Percentiles rank a stretch among this genome's conserved stretches.
Conservation (phyloP, 2,113 vertebrate genomes). For the Bombycilla garrulus region DNA sequence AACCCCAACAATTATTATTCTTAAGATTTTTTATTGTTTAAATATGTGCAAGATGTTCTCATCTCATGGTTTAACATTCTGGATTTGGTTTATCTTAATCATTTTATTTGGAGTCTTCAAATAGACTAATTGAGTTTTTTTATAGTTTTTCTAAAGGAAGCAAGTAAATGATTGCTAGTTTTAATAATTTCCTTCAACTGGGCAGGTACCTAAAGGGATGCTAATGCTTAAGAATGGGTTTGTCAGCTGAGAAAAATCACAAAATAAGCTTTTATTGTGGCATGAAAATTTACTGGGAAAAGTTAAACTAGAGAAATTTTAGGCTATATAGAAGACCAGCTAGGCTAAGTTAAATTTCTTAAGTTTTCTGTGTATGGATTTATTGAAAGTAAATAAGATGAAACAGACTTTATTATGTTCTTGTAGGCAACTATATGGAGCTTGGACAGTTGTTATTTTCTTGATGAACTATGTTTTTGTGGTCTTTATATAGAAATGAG, state of each 20-base stretch:
- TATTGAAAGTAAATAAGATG: neutral
- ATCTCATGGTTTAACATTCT: neutral
- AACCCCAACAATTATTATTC: neutral
- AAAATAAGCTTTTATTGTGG: constrained; percentile 7
- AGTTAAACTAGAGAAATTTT: neutral
- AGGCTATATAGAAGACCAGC: neutral
- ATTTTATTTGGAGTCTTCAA: neutral
- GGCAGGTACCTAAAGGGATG: neutral
- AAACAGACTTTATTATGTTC: neutral
- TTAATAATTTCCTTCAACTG: neutral
- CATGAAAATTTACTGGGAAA: neutral
- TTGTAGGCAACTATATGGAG: neutral
- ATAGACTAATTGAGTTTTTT: neutral
- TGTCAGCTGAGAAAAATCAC: neutral
- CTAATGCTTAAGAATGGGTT: neutral
- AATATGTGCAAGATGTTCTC: neutral
- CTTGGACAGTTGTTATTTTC: neutral
- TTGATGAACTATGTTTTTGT: constrained; percentile 38
- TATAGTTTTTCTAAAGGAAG: neutral
- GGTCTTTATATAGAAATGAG: constrained; percentile 28
- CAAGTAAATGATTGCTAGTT: neutral
- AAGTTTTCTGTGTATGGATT: neutral
- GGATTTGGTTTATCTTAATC: neutral
- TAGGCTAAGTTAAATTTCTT: neutral
- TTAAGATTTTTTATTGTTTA: neutral